phyloP scores from a whole-genome alignment of 2,113 vertebrate genomes.

The Gorsachius goisagi region DNA sequence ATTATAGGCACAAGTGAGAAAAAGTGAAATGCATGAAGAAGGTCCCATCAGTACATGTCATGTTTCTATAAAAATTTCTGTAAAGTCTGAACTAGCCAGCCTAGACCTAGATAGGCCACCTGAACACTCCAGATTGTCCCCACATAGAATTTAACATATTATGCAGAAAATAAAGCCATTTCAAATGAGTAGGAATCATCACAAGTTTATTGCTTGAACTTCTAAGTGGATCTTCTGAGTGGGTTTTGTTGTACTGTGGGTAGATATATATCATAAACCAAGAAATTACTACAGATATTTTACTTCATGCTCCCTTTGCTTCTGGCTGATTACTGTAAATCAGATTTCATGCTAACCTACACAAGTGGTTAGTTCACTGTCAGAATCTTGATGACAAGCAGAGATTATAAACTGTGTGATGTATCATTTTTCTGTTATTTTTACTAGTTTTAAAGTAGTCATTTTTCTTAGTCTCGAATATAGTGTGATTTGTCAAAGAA shows the following conservation, averaged over 20 bases:
- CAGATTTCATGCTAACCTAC: neutral
- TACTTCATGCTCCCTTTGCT: neutral
- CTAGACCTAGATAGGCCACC: neutral
- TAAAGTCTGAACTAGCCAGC: neutral
- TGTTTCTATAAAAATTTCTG: neutral
- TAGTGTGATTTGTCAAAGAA: neutral
- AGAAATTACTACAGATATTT: neutral
- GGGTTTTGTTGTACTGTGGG: neutral
- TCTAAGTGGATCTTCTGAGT: neutral
- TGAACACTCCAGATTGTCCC: neutral
- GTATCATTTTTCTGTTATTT: neutral
- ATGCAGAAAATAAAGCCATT: neutral
- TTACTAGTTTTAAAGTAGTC: neutral
- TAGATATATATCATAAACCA: neutral
- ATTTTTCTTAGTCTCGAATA: neutral
- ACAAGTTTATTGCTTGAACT: neutral
- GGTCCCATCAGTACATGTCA: neutral
- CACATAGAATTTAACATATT: neutral
- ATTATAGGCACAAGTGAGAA: neutral
- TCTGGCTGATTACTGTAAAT: conserved; percentile 1
- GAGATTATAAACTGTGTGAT: neutral
- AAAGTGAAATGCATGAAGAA: neutral
- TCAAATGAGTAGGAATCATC: neutral
- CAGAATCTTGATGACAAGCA: neutral
- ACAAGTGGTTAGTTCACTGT: neutral